phyloP scores from a whole-genome alignment of 2,113 vertebrate genomes.

The Brevimyrus niger region DNA sequence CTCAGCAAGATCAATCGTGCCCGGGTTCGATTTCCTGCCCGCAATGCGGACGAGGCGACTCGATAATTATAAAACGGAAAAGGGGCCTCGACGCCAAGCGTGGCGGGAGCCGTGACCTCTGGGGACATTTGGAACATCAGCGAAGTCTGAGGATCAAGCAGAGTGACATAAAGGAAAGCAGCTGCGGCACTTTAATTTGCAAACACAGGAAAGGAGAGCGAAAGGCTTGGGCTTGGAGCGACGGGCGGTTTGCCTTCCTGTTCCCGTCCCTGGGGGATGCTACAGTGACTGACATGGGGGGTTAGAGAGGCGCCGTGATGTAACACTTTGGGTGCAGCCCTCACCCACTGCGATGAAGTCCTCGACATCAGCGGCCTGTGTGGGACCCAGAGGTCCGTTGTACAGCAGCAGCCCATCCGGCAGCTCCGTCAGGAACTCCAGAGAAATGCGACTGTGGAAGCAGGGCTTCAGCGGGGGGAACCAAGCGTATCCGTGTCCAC shows the following conservation, averaged over 20 bases:
- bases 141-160: neutral
- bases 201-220: neutral
- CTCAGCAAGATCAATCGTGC: constrained; percentile 42
- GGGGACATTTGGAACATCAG: neutral
- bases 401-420: constrained; percentile 72
- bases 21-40: constrained; percentile 45
- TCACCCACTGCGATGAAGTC: constrained; percentile 76
- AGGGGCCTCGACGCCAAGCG: constrained; percentile 18
- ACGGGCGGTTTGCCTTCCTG: neutral
- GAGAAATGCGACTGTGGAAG: constrained; percentile 71
- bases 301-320: neutral
- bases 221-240: neutral
- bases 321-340: neutral
- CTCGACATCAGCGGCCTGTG: constrained; percentile 51
- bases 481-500: constrained; percentile 75
- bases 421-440: constrained; percentile 75
- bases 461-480: constrained; percentile 74
- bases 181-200: neutral
- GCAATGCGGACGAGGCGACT: constrained; percentile 25
- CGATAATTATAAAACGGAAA: constrained; percentile 47
- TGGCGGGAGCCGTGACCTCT: neutral
- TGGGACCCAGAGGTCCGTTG: constrained; percentile 59
- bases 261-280: neutral
- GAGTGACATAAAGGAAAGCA: neutral
- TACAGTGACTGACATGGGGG: neutral